Conservation (phyloP, 2,113 vertebrate genomes). For the Scytalopus superciliaris region DNA sequence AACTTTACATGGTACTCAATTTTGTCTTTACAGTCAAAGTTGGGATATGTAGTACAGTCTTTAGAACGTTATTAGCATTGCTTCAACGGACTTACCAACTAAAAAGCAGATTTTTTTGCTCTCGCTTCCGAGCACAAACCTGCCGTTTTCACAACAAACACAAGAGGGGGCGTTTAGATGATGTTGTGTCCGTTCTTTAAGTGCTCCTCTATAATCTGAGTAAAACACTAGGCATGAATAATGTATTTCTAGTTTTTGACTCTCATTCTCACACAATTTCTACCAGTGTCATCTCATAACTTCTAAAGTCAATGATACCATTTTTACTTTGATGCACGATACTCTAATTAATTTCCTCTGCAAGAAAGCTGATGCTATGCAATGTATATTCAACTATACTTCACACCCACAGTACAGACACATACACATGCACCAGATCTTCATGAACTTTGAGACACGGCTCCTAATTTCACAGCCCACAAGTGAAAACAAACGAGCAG, state of each 20-base stretch:
- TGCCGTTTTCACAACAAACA: conserved; percentile 62
- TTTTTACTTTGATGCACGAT: background rate
- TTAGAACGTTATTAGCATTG: background rate
- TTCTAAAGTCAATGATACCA: background rate
- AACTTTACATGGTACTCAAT: background rate
- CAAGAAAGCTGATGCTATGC: background rate
- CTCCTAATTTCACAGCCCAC: conserved; percentile 10
- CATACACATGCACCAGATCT: background rate
- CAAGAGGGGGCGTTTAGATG: conserved; percentile 70
- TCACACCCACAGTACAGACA: background rate
- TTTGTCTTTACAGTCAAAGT: background rate
- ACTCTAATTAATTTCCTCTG: background rate
- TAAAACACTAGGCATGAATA: background rate
- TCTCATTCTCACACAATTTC: background rate
- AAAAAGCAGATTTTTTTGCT: background rate
- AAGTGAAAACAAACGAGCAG: background rate
- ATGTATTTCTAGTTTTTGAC: background rate
- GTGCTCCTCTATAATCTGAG: background rate
- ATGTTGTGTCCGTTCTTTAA: background rate
- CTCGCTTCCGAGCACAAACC: background rate
- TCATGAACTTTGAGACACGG: background rate
- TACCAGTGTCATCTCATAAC: background rate
- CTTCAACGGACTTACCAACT: background rate
- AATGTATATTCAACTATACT: background rate
- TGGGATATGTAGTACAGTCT: background rate